Evolutionary conservation across 2,797 vertebrate genomes (phyloP).

Genomic region (Selene dorsalis): DNA sequence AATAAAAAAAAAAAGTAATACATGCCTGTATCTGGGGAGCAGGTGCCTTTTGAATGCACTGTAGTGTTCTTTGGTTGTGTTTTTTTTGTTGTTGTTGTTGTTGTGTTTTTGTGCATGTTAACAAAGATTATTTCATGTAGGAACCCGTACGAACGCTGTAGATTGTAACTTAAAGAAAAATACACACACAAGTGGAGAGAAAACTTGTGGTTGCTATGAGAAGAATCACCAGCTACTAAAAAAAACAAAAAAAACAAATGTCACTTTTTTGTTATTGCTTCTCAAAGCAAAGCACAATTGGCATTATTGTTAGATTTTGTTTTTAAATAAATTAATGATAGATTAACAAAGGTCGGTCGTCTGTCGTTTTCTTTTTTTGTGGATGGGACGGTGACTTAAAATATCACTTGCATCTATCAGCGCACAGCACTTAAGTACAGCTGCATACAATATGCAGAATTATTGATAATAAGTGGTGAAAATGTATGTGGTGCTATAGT

Average conservation of each 20-base stretch:
- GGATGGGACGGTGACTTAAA: neutral
- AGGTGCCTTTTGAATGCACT: conserved; percentile 80
- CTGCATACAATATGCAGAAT: too few relatives aligned
- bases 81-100: conserved; percentile 14
- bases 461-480: too few relatives aligned
- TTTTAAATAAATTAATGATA: conserved; percentile 84
- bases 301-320: conserved; percentile 73
- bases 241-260: conserved; percentile 17
- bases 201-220: conserved; percentile 55
- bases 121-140: conserved; percentile 56
- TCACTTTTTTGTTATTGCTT: conserved; percentile 72
- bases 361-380: conserved; percentile 38
- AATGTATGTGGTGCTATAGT: too few relatives aligned
- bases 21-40: conserved; percentile 71
- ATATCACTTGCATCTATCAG: neutral
- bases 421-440: too few relatives aligned
- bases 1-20: conserved; percentile 37
- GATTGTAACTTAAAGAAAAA: conserved; percentile 51
- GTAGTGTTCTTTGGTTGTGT: conserved; percentile 65
- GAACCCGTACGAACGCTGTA: conserved; percentile 63
- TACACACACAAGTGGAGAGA: conserved; percentile 37
- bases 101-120: conserved; percentile 77
- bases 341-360: conserved; percentile 59
- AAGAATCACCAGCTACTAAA: conserved; percentile 80
- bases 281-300: conserved; percentile 78